These are phyloP conservation scores for Phalera bucephala DNA, from an alignment of 2,888 invertebrate species.

Conservation along the genomic window DNA sequence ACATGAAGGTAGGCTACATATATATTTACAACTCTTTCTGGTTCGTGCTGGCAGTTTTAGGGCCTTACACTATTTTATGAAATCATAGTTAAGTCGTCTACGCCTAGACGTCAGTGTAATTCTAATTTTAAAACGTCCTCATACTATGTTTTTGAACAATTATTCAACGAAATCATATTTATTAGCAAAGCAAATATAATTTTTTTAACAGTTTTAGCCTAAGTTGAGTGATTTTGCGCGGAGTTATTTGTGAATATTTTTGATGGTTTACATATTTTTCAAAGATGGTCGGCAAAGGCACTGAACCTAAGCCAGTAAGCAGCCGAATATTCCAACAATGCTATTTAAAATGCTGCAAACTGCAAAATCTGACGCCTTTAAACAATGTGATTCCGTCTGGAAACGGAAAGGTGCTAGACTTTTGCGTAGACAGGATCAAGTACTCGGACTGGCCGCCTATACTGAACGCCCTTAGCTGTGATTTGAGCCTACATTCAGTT, in stretches of 20 bases:
- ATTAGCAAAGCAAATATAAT: conserved; percentile 16
- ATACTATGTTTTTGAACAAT: conserved; percentile 53
- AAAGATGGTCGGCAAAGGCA: conserved; percentile 71
- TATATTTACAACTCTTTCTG: no score
- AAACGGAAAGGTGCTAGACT: conserved; percentile 84
- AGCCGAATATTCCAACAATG: conserved; percentile 77
- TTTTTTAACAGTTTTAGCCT: conserved; percentile 19
- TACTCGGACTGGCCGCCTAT: conserved; percentile 90
- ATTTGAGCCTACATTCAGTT: conserved; percentile 87
- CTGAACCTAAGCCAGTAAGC: conserved; percentile 60
- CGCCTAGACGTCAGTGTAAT: conserved; percentile 40
- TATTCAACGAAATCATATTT: conserved; percentile 54
- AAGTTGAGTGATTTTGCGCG: conserved; percentile 32
- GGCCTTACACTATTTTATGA: no score
- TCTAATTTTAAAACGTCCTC: conserved; percentile 54
- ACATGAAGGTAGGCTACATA: no score
- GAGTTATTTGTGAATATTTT: conserved; percentile 44
- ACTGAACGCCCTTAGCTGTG: conserved; percentile 87
- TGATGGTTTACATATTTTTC: conserved; percentile 41
- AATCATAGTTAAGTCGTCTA: no score
- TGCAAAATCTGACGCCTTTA: conserved; percentile 72
- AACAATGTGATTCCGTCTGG: conserved; percentile 65
- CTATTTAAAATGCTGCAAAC: conserved; percentile 76
- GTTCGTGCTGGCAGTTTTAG: no score
- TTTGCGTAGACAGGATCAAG: conserved; percentile 89